phyloP scores from a whole-genome alignment of 2,888 invertebrate species.

The Lydus trimaculatus region DNA sequence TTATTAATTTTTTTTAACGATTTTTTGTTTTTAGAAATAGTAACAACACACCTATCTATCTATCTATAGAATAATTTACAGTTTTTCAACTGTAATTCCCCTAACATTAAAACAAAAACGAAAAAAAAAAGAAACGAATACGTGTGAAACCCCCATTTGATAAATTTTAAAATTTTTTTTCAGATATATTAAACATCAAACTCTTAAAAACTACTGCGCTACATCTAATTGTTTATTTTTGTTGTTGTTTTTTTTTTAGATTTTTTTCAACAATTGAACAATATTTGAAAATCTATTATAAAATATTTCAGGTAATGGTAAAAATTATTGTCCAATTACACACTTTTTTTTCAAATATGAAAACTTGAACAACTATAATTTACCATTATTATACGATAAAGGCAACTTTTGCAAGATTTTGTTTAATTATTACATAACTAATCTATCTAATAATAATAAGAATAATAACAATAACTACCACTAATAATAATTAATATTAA shows the following conservation, averaged over 20 bases:
- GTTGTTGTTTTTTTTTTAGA: neutral
- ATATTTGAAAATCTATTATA: neutral
- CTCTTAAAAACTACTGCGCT: neutral
- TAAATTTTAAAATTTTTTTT: neutral
- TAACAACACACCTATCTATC: no score
- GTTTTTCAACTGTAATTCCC: constrained; percentile 3
- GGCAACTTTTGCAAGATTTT: neutral
- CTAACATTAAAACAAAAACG: neutral
- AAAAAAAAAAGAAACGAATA: neutral
- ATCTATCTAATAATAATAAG: no score
- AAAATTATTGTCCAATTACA: neutral
- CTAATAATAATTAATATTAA: constrained; percentile 10
- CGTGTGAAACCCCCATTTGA: neutral
- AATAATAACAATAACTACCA: neutral
- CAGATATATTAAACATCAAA: neutral
- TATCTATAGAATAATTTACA: neutral
- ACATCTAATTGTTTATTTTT: neutral
- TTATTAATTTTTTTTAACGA: neutral
- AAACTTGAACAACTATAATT: neutral
- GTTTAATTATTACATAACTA: neutral
- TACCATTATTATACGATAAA: neutral
- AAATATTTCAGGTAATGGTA: neutral
- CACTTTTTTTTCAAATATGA: neutral
- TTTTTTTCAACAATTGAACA: neutral
- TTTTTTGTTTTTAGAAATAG: neutral